These are phyloP conservation scores for Grantiella picta DNA, from an alignment of 2,113 vertebrate genomes.

Conservation along the genomic window DNA sequence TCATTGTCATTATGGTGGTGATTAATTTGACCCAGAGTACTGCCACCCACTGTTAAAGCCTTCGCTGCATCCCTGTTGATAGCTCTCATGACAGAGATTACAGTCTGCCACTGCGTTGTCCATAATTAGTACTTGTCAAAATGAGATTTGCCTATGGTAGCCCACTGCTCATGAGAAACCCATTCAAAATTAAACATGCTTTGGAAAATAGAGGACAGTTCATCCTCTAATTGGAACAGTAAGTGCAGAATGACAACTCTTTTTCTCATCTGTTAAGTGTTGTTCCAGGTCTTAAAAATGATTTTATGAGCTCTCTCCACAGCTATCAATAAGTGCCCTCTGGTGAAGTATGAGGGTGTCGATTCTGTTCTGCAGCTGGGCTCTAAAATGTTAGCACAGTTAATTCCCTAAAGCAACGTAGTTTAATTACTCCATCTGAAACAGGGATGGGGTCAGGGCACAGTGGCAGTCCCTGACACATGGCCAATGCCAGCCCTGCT, in stretches of 20 bases:
- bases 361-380: not conserved
- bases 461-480: not conserved
- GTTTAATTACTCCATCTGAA: not conserved
- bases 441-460: not conserved
- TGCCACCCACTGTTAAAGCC: slow-evolving; percentile 61
- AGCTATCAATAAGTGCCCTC: not conserved
- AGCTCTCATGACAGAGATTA: slow-evolving; percentile 62
- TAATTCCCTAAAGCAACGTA: not conserved
- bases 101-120: slow-evolving; percentile 15
- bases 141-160: slow-evolving; percentile 35
- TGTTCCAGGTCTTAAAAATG: not conserved
- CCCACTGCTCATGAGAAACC: slow-evolving; percentile 17
- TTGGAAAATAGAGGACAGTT: slow-evolving; percentile 13
- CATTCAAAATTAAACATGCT: slow-evolving; percentile 23
- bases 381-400: not conserved
- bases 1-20: slow-evolving; percentile 57
- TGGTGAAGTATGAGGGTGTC: not conserved
- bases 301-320: not conserved
- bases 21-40: slow-evolving; percentile 62
- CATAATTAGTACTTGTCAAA: slow-evolving; percentile 57
- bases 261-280: not conserved
- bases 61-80: slow-evolving; percentile 30
- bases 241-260: not conserved
- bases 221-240: slow-evolving; percentile 31
- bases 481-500: not conserved